Percentiles rank a stretch among this genome's conserved stretches.
Evolutionary conservation across 2,888 invertebrate genomes (phyloP).

Genomic region (Drosophila nigricruria): DNA sequence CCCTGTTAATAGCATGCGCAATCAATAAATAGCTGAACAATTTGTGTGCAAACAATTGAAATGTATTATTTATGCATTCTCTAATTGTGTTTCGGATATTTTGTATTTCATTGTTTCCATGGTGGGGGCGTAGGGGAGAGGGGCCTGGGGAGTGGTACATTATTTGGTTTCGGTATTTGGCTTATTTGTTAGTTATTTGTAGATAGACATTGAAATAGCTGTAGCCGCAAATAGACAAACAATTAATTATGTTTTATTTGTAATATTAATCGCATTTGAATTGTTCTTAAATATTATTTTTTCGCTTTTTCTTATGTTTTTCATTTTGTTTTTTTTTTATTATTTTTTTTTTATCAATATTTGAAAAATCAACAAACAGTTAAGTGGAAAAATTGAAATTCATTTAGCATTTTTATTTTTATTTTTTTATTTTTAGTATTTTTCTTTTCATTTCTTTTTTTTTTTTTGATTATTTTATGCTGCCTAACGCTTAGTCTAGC

Average conservation of each 20-base stretch:
- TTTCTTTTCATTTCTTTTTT: not conserved
- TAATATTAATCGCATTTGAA: slow-evolving; percentile 53
- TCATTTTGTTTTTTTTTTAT: not conserved
- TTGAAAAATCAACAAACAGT: slow-evolving; percentile 63
- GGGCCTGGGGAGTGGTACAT: not conserved
- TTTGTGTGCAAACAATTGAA: slow-evolving; percentile 29
- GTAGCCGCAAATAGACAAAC: slow-evolving; percentile 71
- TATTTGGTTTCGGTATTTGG: slow-evolving; percentile 23
- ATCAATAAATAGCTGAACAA: slow-evolving; percentile 13
- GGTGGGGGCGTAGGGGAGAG: not conserved
- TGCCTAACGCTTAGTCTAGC: slow-evolving; percentile 41
- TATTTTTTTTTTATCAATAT: slow-evolving; percentile 27
- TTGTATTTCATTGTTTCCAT: slow-evolving; percentile 4
- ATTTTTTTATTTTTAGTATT: slow-evolving; percentile 6
- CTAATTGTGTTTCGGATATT: slow-evolving; percentile 29
- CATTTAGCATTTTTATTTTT: slow-evolving; percentile 11
- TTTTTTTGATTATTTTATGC: slow-evolving; percentile 21
- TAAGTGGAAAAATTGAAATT: slow-evolving; percentile 51
- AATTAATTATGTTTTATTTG: slow-evolving; percentile 66
- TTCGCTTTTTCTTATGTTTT: slow-evolving; percentile 15
- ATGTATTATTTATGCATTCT: slow-evolving; percentile 17
- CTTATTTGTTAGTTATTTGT: slow-evolving; percentile 51
- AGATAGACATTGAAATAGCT: slow-evolving; percentile 77
- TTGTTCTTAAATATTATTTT: slow-evolving; percentile 56
- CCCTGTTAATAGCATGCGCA: slow-evolving; percentile 1